These are phyloP conservation scores for Jordanella pulchra DNA, from an alignment of 2,797 vertebrate genomes.

Conservation along the genomic window DNA sequence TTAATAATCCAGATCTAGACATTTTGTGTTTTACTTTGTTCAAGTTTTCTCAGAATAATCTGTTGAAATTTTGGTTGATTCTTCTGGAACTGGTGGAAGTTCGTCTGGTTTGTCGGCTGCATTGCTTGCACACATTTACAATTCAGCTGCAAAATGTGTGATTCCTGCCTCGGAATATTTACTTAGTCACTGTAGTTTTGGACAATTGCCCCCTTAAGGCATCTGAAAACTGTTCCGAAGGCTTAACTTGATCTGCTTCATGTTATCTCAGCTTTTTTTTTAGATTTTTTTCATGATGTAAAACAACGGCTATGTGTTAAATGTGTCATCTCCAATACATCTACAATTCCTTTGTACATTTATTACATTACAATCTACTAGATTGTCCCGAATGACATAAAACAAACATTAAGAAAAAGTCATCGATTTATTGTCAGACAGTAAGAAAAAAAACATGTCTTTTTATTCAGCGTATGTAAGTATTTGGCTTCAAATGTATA, in stretches of 20 bases:
- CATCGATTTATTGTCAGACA: neutral
- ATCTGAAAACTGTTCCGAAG: neutral
- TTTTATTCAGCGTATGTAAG: neutral
- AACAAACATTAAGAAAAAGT: neutral
- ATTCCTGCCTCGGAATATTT: no score
- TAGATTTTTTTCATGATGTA: neutral
- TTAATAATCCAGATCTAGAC: neutral
- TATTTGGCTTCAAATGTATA: constrained; percentile 6
- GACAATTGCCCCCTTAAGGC: neutral
- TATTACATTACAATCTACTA: neutral
- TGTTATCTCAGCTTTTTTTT: neutral
- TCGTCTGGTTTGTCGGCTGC: neutral
- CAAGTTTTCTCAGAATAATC: neutral
- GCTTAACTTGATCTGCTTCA: neutral
- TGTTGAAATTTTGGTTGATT: neutral
- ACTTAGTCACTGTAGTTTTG: no score
- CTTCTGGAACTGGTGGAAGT: neutral
- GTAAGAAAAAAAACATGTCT: neutral
- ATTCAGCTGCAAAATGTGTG: no score
- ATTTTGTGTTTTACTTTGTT: neutral
- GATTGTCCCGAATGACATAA: neutral
- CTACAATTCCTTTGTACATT: neutral
- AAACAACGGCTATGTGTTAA: neutral
- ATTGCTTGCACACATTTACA: no score
- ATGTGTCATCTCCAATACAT: neutral